Base-by-base conservation (phyloP, 1,140 invertebrate species). In the Triops longicaudatus region DNA sequence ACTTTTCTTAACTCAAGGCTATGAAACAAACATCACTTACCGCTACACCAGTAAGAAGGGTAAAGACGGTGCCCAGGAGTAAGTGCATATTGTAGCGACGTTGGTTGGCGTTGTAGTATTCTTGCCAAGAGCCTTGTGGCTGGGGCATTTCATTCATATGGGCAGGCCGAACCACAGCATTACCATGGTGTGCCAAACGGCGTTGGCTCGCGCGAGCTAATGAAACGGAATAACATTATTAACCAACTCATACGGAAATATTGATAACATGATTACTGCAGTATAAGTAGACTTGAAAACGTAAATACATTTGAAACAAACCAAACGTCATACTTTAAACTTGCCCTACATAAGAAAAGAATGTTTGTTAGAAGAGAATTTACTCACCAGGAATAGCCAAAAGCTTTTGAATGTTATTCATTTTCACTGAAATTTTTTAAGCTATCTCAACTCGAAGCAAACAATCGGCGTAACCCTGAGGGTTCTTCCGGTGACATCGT, bases 71-170 rank as follows among this genome's bases (percentile, higher is more conserved):
- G n/a, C 92, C 91, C 73, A 85, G 80, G 37, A 85, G 78, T 17
- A 94, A 84, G 26, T 88, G 85, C 10, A 86, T 81, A 81, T 93
- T 93, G 84, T 91, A 91, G 81, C 87, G 89, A 76, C 85, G 84
- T 79, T 93, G 89, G 42, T 86, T 86, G 37, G 87, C 86, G 76
- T 89, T 86, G 81, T 92, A 82, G 37, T 87, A 81, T 26, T 90
- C 88, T 81, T 91, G 85, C 92, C 92, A 94, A 12, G 88, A 89
- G 31, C 92, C 92, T 74, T 86, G 83, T 7, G 92, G 91, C 17
- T 89, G 86, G 6, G 90, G 90, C 81, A 93, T 81, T 80, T 93
- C 91, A 81, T 93, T 90, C 87, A 92, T 89, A 17, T 85, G 88
- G 26, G 88, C 82, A 14, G 79, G 80, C 73, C 81, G 82, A 77